These are phyloP conservation scores for Heliothis peltigera DNA, from an alignment of 2,888 invertebrate genomes.

Conservation along the genomic window DNA sequence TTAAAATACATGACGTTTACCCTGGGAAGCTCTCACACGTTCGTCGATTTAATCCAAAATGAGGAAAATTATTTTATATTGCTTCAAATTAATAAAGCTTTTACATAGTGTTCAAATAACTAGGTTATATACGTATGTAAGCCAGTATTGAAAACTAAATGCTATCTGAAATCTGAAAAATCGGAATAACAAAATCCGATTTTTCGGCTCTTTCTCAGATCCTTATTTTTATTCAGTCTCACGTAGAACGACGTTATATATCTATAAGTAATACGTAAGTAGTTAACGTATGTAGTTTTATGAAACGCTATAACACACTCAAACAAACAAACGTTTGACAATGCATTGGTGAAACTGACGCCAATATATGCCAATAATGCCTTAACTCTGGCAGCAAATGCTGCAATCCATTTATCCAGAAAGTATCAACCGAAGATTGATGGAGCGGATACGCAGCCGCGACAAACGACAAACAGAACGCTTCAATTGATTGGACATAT, in stretches of 20 bases:
- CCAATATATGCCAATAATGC: constrained; percentile 57
- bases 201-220: no score
- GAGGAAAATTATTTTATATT: constrained; percentile 45
- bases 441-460: constrained; percentile 62
- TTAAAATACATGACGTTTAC: constrained; percentile 73
- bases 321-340: constrained; percentile 1
- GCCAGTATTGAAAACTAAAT: no score
- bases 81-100: background rate
- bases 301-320: background rate
- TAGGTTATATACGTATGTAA: no score
- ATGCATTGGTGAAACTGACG: constrained; percentile 53
- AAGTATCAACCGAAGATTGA: constrained; percentile 71
- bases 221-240: no score
- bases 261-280: no score
- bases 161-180: no score
- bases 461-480: constrained; percentile 55
- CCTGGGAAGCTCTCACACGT: constrained; percentile 70
- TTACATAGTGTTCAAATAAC: background rate
- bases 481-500: constrained; percentile 56
- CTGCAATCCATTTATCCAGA: constrained; percentile 71
- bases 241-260: no score
- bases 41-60: constrained; percentile 63
- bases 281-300: no score
- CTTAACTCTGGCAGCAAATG: constrained; percentile 43
- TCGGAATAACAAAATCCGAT: no score